phyloP scores from a whole-genome alignment of 2,797 vertebrate genomes.

The Spinibarbus caldwelli region DNA sequence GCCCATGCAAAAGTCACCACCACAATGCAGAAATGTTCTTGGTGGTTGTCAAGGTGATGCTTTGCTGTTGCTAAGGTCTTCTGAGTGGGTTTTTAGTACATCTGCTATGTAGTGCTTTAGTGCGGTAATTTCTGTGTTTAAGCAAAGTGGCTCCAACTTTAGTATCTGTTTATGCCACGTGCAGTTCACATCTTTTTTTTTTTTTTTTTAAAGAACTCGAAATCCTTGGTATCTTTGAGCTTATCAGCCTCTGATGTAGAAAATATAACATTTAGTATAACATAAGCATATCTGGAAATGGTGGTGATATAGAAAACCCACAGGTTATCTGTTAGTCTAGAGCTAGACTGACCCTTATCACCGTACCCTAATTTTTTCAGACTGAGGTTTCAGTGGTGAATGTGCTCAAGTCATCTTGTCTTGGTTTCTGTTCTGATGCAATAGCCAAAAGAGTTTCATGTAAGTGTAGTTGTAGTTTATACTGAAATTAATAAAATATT shows the following conservation, averaged over 20 bases:
- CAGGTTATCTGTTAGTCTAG: background rate
- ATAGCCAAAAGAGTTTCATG: background rate
- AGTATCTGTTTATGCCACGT: background rate
- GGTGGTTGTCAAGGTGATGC: slow-evolving; percentile 6
- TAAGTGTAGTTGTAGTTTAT: background rate
- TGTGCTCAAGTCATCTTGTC: background rate
- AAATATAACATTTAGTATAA: background rate
- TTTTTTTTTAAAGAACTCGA: background rate
- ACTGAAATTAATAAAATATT: no score
- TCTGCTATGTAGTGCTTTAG: background rate
- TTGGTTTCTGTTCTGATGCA: background rate
- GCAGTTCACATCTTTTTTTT: background rate
- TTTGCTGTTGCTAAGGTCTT: slow-evolving; percentile 2
- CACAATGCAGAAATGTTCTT: background rate
- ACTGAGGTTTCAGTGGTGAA: background rate
- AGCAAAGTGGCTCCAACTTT: background rate
- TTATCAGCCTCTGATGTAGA: background rate
- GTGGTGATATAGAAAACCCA: background rate
- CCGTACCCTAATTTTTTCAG: background rate
- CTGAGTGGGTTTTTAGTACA: background rate
- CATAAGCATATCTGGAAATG: background rate
- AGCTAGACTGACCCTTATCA: background rate
- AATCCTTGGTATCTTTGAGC: background rate
- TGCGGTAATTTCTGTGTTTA: background rate
- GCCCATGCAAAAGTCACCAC: background rate